Evolutionary conservation across 2,888 invertebrate genomes (phyloP).

Genomic region (Phalera bucephala): DNA sequence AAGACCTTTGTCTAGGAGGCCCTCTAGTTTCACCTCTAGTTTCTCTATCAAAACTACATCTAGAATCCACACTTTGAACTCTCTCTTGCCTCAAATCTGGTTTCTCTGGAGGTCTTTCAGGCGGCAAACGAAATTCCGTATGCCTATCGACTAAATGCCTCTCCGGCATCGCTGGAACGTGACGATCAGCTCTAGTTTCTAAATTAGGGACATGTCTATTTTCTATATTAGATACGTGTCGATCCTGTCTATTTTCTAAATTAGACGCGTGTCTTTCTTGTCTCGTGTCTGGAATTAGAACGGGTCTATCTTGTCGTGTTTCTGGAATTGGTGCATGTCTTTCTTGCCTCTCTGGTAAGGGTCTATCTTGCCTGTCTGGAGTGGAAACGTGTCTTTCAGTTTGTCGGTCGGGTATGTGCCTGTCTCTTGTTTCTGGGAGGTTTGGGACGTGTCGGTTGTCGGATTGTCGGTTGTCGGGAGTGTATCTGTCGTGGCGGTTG

Average conservation of each 20-base stretch:
- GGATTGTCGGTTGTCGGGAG: conserved; percentile 3
- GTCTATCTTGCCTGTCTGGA: conserved; percentile 25
- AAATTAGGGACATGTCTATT: conserved; percentile 19
- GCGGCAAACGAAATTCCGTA: conserved; percentile 38
- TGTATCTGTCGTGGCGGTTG: conserved; percentile 15
- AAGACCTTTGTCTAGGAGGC: conserved; percentile 68
- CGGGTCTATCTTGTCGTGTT: conserved; percentile 10
- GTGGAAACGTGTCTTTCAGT: neutral
- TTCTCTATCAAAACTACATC: conserved; percentile 38
- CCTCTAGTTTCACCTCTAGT: conserved; percentile 54
- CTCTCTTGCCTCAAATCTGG: conserved; percentile 33
- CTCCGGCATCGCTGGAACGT: conserved; percentile 5
- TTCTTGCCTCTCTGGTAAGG: conserved; percentile 15
- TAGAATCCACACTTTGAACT: conserved; percentile 24
- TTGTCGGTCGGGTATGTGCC: conserved; percentile 17
- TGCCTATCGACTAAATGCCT: conserved; percentile 34
- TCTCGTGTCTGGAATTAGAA: conserved; percentile 19
- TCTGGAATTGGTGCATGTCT: conserved; percentile 3
- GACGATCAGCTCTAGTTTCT: conserved; percentile 17
- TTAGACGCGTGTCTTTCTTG: conserved; percentile 23
- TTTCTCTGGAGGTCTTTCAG: conserved; percentile 56
- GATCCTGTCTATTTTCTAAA: conserved; percentile 11
- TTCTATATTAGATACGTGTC: conserved; percentile 10
- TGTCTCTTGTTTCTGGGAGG: conserved; percentile 21
- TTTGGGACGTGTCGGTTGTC: neutral